phyloP scores from a whole-genome alignment of 1,140 invertebrate species.

The Drosophila parabipectinata region DNA sequence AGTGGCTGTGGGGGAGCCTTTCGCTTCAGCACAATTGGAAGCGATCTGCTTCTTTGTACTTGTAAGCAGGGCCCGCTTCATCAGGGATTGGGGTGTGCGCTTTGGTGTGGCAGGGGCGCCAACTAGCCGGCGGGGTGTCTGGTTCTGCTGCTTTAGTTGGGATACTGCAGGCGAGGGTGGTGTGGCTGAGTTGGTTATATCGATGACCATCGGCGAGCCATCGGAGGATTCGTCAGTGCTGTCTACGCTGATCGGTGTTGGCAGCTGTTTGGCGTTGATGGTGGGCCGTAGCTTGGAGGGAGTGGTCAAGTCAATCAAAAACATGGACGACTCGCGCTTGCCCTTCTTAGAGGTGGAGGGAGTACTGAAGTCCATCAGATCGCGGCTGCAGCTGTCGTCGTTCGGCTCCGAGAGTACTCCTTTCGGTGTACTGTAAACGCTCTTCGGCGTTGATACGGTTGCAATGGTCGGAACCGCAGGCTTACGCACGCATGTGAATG shows the following conservation, averaged over 20 bases:
- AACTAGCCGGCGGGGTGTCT: constrained; percentile 36
- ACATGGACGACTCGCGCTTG: constrained; percentile 63
- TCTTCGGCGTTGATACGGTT: constrained; percentile 58
- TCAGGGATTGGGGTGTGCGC: constrained; percentile 70
- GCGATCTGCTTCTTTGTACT: constrained; percentile 69
- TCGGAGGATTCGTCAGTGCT: constrained; percentile 51
- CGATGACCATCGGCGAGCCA: constrained; percentile 56
- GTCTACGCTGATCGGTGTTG: constrained; percentile 40
- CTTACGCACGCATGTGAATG: constrained; percentile 61
- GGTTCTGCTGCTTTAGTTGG: neutral
- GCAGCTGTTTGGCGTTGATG: constrained; percentile 30
- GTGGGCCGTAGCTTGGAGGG: constrained; percentile 55
- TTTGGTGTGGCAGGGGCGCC: constrained; percentile 49
- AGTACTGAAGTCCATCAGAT: constrained; percentile 56
- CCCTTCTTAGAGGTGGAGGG: constrained; percentile 70
- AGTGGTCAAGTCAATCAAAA: constrained; percentile 75
- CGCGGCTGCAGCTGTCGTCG: constrained; percentile 67
- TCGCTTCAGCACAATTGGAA: constrained; percentile 1
- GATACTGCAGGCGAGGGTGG: constrained; percentile 15
- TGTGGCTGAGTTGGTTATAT: constrained; percentile 43
- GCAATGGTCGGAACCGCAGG: constrained; percentile 40
- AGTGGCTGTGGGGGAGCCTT: neutral
- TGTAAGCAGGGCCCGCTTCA: constrained; percentile 71
- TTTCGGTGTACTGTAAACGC: constrained; percentile 75
- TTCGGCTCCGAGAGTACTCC: constrained; percentile 61